phyloP scores from a whole-genome alignment of 2,888 invertebrate genomes.

The Phengaris arion region DNA sequence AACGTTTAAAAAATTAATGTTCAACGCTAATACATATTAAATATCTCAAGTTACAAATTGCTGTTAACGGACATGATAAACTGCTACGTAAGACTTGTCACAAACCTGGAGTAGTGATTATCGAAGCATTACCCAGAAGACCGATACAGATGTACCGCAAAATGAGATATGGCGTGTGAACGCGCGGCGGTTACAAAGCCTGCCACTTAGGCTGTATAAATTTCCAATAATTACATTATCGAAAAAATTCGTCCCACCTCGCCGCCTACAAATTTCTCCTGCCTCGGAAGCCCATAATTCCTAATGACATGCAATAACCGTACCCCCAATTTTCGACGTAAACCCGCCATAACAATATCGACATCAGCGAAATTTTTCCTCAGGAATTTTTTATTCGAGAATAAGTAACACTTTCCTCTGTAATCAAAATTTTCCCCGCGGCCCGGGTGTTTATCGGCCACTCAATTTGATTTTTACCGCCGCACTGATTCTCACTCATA shows the following conservation, averaged over 20 bases:
- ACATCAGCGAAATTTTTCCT: constrained; percentile 74
- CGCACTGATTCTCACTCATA: constrained; percentile 65
- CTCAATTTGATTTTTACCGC: constrained; percentile 77
- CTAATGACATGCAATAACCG: constrained; percentile 80
- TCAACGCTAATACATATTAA: too few relatives aligned
- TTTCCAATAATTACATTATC: constrained; percentile 79
- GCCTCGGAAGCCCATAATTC: constrained; percentile 78
- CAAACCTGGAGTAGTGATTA: not conserved
- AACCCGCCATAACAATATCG: constrained; percentile 80
- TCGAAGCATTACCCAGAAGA: constrained; percentile 8
- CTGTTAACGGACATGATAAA: too few relatives aligned
- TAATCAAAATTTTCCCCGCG: constrained; percentile 74
- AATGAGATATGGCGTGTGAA: constrained; percentile 42
- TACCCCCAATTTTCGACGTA: constrained; percentile 79
- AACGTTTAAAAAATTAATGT: too few relatives aligned
- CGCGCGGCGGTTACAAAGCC: constrained; percentile 41
- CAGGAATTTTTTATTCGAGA: constrained; percentile 71
- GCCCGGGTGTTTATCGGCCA: constrained; percentile 71
- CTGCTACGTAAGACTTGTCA: not conserved
- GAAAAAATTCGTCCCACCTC: constrained; percentile 63
- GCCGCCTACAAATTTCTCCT: constrained; percentile 65
- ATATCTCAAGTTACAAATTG: too few relatives aligned
- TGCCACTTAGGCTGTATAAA: constrained; percentile 65
- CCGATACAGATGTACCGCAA: constrained; percentile 32
- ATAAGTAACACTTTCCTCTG: constrained; percentile 76